phyloP scores from a whole-genome alignment of 2,888 invertebrate species.

The Leucophora obtusa region DNA sequence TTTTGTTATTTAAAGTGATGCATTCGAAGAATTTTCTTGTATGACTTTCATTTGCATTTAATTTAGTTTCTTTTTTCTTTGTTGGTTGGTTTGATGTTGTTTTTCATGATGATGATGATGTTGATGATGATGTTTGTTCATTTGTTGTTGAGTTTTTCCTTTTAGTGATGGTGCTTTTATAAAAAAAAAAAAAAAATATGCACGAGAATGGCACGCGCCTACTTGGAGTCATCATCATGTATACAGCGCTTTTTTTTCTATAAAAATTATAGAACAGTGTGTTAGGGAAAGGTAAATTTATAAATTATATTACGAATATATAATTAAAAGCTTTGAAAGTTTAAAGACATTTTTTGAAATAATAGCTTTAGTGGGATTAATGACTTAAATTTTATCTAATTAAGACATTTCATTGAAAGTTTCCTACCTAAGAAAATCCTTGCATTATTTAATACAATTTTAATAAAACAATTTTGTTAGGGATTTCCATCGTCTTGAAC shows the following conservation, averaged over 20 bases:
- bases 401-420: too few relatives aligned
- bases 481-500: too few relatives aligned
- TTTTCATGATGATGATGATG: slow-evolving; percentile 64
- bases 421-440: too few relatives aligned
- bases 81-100: slow-evolving; percentile 29
- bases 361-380: too few relatives aligned
- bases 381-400: too few relatives aligned
- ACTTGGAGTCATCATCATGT: slow-evolving; percentile 63
- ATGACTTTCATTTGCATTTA: slow-evolving; percentile 76
- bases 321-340: too few relatives aligned
- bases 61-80: slow-evolving; percentile 68
- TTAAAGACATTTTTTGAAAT: too few relatives aligned
- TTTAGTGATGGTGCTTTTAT: slow-evolving; percentile 19
- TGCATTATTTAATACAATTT: too few relatives aligned
- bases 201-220: slow-evolving; percentile 77
- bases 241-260: not conserved
- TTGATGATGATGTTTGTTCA: slow-evolving; percentile 59
- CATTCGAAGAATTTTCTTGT: slow-evolving; percentile 75
- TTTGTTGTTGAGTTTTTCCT: slow-evolving; percentile 43
- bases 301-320: too few relatives aligned
- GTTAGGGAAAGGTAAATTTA: not conserved
- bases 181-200: slow-evolving; percentile 50
- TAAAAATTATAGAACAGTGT: slow-evolving; percentile 41
- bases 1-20: slow-evolving; percentile 67
- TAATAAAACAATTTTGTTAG: too few relatives aligned